A percentile compares a stretch with the other conserved stretches of the same genome.
phyloP scores from a whole-genome alignment of 1,140 invertebrate species.

The Lepidurus packardi region DNA sequence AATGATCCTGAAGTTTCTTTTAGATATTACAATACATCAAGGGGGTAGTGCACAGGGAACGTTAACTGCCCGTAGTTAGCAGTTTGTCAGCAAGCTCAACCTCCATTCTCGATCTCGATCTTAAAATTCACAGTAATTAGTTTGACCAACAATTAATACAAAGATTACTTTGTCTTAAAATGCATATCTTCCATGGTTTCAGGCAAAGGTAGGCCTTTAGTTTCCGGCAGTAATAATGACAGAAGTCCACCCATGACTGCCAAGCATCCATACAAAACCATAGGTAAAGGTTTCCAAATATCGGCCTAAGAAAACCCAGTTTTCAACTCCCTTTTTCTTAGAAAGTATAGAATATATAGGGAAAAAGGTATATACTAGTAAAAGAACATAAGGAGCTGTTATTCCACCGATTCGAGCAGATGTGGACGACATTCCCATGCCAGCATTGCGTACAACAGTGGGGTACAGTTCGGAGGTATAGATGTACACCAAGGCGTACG shows the following conservation, averaged over 20 bases:
- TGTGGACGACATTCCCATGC: conserved; percentile 31
- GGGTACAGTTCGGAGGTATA: conserved; percentile 36
- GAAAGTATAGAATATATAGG: background rate
- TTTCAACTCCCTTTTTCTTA: background rate
- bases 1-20: too few relatives aligned
- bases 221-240: conserved; percentile 39
- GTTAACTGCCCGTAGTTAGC: too few relatives aligned
- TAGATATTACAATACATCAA: too few relatives aligned
- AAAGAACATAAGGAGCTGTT: conserved; percentile 32
- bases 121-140: too few relatives aligned
- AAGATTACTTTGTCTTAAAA: conserved; percentile 32
- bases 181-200: conserved; percentile 40
- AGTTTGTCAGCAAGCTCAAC: too few relatives aligned
- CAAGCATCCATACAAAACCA: conserved; percentile 36
- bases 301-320: background rate
- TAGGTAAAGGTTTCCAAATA: conserved; percentile 23
- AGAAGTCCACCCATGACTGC: conserved; percentile 37
- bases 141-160: background rate
- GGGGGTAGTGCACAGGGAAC: too few relatives aligned
- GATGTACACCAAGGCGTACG: conserved; percentile 44
- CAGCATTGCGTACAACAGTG: conserved; percentile 31
- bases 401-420: conserved; percentile 30
- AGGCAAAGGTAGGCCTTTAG: conserved; percentile 38
- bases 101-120: too few relatives aligned
- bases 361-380: conserved; percentile 2